Evolutionary conservation across 2,797 vertebrate genomes (phyloP).

Genomic region (Poecilia picta): DNA sequence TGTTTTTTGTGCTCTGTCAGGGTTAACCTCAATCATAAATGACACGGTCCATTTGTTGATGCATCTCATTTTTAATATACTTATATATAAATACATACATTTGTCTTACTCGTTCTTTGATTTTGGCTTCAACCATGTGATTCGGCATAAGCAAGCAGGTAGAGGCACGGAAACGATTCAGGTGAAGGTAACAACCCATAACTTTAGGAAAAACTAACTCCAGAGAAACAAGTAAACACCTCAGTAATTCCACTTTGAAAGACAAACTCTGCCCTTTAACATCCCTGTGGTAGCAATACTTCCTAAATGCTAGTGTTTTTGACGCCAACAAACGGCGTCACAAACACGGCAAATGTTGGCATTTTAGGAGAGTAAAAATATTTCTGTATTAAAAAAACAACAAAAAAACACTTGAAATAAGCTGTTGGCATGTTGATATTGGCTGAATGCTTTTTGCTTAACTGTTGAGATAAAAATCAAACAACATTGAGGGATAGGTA

Average conservation of each 20-base stretch:
- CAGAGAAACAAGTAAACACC: constrained; percentile 18
- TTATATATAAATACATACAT: constrained; percentile 83
- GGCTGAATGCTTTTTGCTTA: constrained; percentile 9
- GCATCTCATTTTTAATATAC: constrained; percentile 77
- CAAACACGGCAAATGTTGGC: not conserved
- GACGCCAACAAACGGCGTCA: not conserved
- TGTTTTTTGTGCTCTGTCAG: not conserved
- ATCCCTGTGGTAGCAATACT: constrained; percentile 26
- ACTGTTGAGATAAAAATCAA: not conserved
- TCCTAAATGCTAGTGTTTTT: constrained; percentile 15
- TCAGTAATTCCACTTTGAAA: constrained; percentile 13
- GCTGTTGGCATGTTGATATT: constrained; percentile 22
- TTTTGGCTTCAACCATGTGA: constrained; percentile 75
- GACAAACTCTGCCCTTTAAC: constrained; percentile 16
- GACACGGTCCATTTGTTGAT: constrained; percentile 20
- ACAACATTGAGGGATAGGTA: not conserved
- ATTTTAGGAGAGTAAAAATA: constrained; percentile 18
- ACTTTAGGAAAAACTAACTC: constrained; percentile 27
- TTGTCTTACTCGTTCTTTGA: constrained; percentile 76
- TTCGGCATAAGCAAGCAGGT: constrained; percentile 73
- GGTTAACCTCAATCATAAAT: not conserved
- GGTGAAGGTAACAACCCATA: constrained; percentile 31
- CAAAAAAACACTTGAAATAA: constrained; percentile 9
- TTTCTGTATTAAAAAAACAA: constrained; percentile 14
- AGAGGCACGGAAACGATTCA: constrained; percentile 58